Base-by-base conservation (phyloP, 2,888 invertebrate genomes). In the Dicranocentrus wangi region DNA sequence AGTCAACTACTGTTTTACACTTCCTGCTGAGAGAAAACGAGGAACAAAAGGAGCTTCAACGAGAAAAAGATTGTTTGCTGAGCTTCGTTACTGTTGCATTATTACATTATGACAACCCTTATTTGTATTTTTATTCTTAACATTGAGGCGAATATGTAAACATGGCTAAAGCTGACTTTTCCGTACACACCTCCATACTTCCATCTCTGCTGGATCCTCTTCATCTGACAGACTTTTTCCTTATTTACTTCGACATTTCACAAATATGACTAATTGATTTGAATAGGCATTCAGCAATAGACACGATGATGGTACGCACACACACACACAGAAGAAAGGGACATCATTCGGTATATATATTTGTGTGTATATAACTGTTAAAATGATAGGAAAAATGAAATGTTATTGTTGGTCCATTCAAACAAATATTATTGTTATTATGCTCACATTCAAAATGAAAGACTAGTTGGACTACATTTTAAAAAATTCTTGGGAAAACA, bases 231-330 rank as follows among this genome's bases (percentile, higher is more conserved):
- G 25, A 43, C 23, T 47, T 73, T 73, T 15, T 47, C 61, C 63
- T 63, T 72, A 63, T 72, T 72, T 72, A 72, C 69, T 83, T 80
- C 77, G 80, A 78, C 80, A 71, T 71, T 80, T 83, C 78, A 81
- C 81, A 83, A 81, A 75, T 81, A 79, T 83, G 83, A 83, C 81
- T 83, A 83, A 83, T 83, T 83, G 83, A 83, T 83, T 83, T 75
- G 76, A 72, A 63, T 21, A 61, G 51, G 63, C 72, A 60, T 27
- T 65, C 25, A 32, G 53, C 19, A 10, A 10, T 7, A 32, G 32
- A 32, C 27, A 23, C 8, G 3, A n/a, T 60, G 27, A 23, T 51
- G 32, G 10, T 32, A 32, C 10, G 32, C 3, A 32, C 10, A 10
- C 10, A 32, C 32, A 32, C n/a, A 32, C 5, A 32, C 32, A 32